Percentiles rank a stretch among this genome's conserved stretches.
phyloP scores from a whole-genome alignment of 2,888 invertebrate genomes.

The Myathropa florea region DNA sequence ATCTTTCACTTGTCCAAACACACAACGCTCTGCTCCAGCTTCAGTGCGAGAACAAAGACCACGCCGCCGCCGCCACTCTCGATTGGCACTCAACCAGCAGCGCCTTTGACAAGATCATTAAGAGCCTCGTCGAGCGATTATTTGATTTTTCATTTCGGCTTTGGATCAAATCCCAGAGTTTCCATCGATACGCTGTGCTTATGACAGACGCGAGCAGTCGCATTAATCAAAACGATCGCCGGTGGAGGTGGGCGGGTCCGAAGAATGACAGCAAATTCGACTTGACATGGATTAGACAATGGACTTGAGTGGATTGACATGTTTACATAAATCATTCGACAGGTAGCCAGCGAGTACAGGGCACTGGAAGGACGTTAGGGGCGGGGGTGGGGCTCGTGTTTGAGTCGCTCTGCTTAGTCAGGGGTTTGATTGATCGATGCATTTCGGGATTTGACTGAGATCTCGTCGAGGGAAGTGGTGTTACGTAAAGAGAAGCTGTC shows the following conservation, averaged over 20 bases:
- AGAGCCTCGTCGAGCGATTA: conserved; percentile 1
- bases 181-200: no score
- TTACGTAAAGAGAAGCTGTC: background rate
- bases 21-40: background rate
- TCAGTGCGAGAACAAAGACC: background rate
- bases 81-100: conserved; percentile 9
- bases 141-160: background rate
- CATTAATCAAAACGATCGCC: conserved; percentile 26
- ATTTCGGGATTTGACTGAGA: background rate
- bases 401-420: background rate
- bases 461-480: background rate
- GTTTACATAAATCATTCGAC: conserved; percentile 21
- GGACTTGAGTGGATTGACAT: conserved; percentile 3
- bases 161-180: background rate
- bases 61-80: conserved; percentile 1
- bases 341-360: background rate
- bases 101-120: conserved; percentile 29
- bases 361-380: background rate
- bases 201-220: background rate
- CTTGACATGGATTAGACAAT: conserved; percentile 26
- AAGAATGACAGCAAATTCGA: background rate
- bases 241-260: background rate
- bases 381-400: background rate
- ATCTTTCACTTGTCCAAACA: conserved; percentile 20
- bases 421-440: background rate